These are phyloP conservation scores for Centroberyx gerrardi DNA, from an alignment of 2,797 vertebrate genomes.

Conservation along the genomic window DNA sequence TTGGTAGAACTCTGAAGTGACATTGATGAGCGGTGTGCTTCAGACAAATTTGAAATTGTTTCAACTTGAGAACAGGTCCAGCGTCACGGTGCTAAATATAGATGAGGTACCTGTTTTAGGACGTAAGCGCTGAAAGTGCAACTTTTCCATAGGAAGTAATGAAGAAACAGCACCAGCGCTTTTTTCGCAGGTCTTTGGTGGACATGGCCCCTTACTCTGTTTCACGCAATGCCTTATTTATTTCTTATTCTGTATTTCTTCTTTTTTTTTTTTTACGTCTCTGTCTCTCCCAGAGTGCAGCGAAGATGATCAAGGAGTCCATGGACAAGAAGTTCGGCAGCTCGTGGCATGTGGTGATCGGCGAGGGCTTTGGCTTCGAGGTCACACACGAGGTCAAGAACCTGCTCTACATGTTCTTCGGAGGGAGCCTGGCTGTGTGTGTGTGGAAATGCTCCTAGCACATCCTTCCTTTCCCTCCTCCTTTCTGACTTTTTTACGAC, in stretches of 20 bases:
- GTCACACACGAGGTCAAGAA: slow-evolving; percentile 98
- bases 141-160: no score
- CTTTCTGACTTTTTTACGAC: slow-evolving; percentile 20
- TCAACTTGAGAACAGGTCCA: no score
- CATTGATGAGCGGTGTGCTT: no score
- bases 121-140: no score
- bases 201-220: no score
- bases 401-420: slow-evolving; percentile 98
- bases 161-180: no score
- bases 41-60: no score
- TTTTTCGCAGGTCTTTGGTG: no score
- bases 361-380: slow-evolving; percentile 98
- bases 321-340: slow-evolving; percentile 99
- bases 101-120: no score
- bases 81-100: no score
- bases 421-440: slow-evolving; percentile 94
- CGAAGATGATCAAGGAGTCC: slow-evolving; percentile 99
- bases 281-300: slow-evolving; percentile 76
- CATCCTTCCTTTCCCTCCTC: background rate
- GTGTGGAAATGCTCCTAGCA: slow-evolving; percentile 98
- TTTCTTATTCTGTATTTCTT: background rate
- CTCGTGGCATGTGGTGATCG: slow-evolving; percentile 98
- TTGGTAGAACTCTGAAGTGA: no score
- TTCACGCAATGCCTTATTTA: no score
- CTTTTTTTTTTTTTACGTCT: background rate